Evolutionary conservation across 2,113 vertebrate species (phyloP).

Genomic region (human): GRCh38 chr12:9233001-9233500

Average conservation of each 20-base stretch:
- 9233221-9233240: not conserved
- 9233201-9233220: not conserved
- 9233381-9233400: not conserved
- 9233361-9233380: not conserved
- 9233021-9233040: not conserved
- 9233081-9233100: not conserved
- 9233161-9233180: not conserved
- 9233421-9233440: not conserved
- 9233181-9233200: not conserved
- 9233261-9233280: not conserved
- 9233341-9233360: not conserved
- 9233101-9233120: not conserved
- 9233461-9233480: conserved; percentile 87
- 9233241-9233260: not conserved
- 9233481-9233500: conserved; percentile 88
- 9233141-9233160: not conserved
- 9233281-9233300: not conserved
- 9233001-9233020: not conserved
- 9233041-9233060: not conserved
- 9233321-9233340: not conserved
- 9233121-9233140: not conserved
- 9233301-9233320: not conserved
- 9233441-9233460: not conserved
- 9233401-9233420: not conserved
- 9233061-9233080: not conserved